These are phyloP conservation scores for Nomia melanderi DNA, from an alignment of 1,140 invertebrate genomes.

Conservation along the genomic window DNA sequence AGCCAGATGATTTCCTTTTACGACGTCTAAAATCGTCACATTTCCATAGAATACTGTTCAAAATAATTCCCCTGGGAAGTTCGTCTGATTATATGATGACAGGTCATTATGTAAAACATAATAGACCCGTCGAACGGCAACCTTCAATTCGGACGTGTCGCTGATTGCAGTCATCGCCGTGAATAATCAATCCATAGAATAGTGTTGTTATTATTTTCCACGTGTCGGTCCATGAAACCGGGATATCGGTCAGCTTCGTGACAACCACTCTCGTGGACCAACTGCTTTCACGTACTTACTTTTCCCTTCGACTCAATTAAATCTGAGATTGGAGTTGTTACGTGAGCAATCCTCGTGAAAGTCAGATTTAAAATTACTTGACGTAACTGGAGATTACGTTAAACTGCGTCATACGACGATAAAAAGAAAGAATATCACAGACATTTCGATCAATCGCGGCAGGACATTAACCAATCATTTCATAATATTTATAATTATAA, in stretches of 20 bases:
- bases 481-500: too few species aligned
- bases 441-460: too few species aligned
- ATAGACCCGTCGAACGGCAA: conserved; percentile 6
- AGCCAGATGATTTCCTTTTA: conserved; percentile 35
- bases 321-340: conserved; percentile 3
- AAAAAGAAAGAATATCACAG: not conserved
- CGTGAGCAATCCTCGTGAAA: conserved; percentile 4
- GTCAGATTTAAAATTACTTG: not conserved
- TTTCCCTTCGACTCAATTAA: not conserved
- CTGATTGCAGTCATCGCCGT: conserved; percentile 6
- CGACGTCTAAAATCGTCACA: conserved; percentile 20
- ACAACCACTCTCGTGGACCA: not conserved
- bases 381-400: not conserved
- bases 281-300: conserved; percentile 4
- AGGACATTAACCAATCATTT: too few species aligned
- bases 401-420: not conserved
- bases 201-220: conserved; percentile 19
- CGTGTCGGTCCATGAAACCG: not conserved
- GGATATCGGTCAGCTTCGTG: not conserved
- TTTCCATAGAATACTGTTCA: conserved; percentile 47
- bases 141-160: conserved; percentile 51
- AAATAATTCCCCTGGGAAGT: conserved; percentile 55
- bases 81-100: conserved; percentile 51
- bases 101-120: conserved; percentile 46
- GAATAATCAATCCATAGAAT: conserved; percentile 19